Evolutionary conservation across 2,113 vertebrate species (phyloP).

Genomic region (Cisticola juncidis): DNA sequence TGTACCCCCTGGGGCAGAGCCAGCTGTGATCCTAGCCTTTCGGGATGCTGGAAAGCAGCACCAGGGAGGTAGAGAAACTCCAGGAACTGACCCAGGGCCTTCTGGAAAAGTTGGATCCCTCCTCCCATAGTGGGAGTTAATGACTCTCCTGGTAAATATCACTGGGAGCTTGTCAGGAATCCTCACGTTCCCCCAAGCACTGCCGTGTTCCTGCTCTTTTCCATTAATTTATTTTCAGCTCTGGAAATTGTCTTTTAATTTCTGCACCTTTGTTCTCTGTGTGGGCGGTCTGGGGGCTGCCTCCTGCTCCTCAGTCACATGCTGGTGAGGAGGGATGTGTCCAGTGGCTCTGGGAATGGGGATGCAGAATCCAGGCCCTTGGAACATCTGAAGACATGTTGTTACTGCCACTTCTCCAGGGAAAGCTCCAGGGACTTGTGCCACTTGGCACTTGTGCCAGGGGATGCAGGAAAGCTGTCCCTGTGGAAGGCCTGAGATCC

Average conservation of each 20-base stretch:
- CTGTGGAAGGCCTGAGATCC: background rate
- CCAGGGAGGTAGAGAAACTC: background rate
- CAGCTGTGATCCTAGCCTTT: rapidly evolving
- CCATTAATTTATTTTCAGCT: background rate
- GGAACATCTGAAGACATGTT: background rate
- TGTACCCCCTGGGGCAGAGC: background rate
- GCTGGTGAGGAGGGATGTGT: background rate
- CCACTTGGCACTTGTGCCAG: rapidly evolving
- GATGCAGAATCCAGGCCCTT: background rate
- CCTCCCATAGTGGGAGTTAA: background rate
- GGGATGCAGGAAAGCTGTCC: background rate
- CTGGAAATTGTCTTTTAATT: slow-evolving; percentile 41
- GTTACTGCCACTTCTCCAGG: background rate
- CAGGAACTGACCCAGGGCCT: background rate
- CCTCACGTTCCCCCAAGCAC: background rate
- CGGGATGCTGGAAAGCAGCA: rapidly evolving
- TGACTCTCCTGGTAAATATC: slow-evolving; percentile 27
- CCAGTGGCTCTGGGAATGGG: background rate
- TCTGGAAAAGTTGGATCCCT: background rate
- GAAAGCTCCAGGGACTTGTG: background rate
- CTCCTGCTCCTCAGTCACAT: background rate
- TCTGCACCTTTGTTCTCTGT: background rate
- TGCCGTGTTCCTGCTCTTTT: background rate
- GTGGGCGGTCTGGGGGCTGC: background rate
- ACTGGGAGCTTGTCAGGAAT: slow-evolving; percentile 5